Conservation (phyloP, 2,113 vertebrate species). For the Lepisosteus oculatus region DNA sequence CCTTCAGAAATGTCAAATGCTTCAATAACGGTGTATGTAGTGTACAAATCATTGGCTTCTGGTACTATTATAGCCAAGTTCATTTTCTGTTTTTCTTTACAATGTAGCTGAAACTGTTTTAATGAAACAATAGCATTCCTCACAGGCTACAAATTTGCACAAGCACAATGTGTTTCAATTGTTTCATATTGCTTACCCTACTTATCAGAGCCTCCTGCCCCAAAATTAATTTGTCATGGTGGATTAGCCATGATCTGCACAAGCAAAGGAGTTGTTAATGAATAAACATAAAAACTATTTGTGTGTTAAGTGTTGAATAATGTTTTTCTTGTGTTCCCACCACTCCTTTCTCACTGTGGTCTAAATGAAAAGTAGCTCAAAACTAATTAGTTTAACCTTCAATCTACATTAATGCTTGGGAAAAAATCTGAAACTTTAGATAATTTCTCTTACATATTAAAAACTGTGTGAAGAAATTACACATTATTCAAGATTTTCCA, state of each 20-base stretch:
- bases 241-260: neutral
- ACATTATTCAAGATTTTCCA: too few relatives aligned
- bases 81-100: neutral
- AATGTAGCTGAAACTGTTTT: neutral
- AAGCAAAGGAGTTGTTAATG: neutral
- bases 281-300: neutral
- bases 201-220: neutral
- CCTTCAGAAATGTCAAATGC: conserved; percentile 9
- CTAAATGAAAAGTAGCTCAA: neutral
- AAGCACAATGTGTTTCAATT: neutral
- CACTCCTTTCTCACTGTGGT: neutral
- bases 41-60: neutral
- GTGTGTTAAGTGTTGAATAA: neutral
- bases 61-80: neutral
- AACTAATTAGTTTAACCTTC: too few relatives aligned
- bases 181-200: neutral
- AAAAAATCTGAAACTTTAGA: too few relatives aligned
- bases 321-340: neutral
- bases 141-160: neutral
- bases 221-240: conserved; percentile 4
- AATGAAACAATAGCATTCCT: neutral
- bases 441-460: too few relatives aligned
- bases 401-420: too few relatives aligned
- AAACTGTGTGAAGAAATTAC: too few relatives aligned
- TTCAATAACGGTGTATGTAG: too few relatives aligned